Conservation (phyloP, 2,888 invertebrate species). For the Diarsia rubi region DNA sequence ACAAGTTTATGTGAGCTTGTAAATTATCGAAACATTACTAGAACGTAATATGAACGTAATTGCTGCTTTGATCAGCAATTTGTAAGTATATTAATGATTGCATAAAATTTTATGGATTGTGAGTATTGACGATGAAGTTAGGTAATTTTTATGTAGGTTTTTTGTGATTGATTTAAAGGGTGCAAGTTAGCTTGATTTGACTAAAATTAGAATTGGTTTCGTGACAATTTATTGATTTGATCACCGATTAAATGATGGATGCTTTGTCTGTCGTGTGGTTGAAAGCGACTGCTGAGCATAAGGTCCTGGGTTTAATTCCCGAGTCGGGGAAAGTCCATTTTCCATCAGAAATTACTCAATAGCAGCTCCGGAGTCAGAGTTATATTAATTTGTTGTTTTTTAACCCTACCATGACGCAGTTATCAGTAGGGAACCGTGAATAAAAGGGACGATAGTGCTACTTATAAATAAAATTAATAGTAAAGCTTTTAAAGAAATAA, state of each 20-base stretch:
- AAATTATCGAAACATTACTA: slow-evolving; percentile 46
- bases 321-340: neutral
- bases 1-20: slow-evolving; percentile 50
- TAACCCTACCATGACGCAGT: too few species aligned
- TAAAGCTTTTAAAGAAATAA: neutral
- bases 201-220: neutral
- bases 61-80: slow-evolving; percentile 32
- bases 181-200: neutral
- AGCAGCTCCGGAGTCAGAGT: neutral
- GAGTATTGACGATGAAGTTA: neutral
- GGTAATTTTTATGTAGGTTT: slow-evolving; percentile 5
- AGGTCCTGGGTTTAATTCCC: neutral
- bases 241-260: neutral
- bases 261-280: neutral
- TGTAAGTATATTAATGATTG: slow-evolving; percentile 30
- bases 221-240: neutral
- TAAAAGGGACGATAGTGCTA: neutral
- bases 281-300: neutral
- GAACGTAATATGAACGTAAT: slow-evolving; percentile 44
- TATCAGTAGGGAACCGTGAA: too few species aligned
- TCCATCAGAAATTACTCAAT: neutral
- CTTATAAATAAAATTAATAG: neutral
- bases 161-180: slow-evolving; percentile 6
- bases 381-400: too few species aligned
- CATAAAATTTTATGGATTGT: slow-evolving; percentile 40